These are phyloP conservation scores for Leptinotarsa lineolata DNA, from an alignment of 1,140 invertebrate species.

Conservation along the genomic window DNA sequence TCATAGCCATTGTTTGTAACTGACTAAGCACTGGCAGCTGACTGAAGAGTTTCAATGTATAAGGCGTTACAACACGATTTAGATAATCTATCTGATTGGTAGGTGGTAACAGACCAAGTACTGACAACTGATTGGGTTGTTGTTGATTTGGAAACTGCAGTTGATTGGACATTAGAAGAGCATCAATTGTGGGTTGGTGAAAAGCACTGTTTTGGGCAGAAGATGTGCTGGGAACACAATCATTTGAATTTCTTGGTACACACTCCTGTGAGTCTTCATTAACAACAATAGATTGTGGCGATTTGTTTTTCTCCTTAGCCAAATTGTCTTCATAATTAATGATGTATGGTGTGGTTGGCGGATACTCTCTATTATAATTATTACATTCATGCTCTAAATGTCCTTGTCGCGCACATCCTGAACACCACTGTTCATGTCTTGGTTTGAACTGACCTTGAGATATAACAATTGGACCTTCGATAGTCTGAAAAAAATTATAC, in stretches of 20 bases:
- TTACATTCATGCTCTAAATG: conserved; percentile 64
- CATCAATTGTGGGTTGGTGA: too few species aligned
- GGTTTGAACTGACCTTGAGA: conserved; percentile 50
- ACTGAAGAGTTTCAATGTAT: neutral
- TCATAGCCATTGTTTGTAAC: neutral
- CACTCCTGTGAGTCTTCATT: too few species aligned
- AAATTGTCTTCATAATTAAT: conserved; percentile 39
- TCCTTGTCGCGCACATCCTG: conserved; percentile 65
- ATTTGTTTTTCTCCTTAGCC: neutral
- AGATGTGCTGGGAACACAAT: too few species aligned
- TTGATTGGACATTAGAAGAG: too few species aligned
- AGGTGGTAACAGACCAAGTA: neutral
- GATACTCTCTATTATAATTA: conserved; percentile 41
- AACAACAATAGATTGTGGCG: neutral
- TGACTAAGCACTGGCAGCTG: neutral
- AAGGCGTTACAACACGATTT: neutral
- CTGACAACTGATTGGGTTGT: neutral
- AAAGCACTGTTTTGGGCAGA: too few species aligned
- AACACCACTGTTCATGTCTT: conserved; percentile 61
- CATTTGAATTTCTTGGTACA: too few species aligned
- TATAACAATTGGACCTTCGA: conserved; percentile 50
- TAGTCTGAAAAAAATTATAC: conserved; percentile 50
- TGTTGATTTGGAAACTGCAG: too few species aligned
- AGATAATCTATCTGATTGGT: neutral
- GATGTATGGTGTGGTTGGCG: conserved; percentile 38